These are phyloP conservation scores for Phocides pigmalion DNA, from an alignment of 1,140 invertebrate genomes.

Conservation along the genomic window DNA sequence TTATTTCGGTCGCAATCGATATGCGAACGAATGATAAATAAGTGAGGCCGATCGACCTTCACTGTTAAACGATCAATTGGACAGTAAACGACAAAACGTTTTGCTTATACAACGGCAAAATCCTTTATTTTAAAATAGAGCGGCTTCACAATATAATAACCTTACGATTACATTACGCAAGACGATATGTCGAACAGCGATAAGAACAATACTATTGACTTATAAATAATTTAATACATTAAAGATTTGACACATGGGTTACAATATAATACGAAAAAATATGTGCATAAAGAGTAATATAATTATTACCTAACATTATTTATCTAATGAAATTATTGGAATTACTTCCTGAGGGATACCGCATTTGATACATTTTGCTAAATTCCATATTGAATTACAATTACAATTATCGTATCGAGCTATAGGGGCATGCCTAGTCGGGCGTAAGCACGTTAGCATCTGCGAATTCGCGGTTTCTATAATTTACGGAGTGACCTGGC, in stretches of 20 bases:
- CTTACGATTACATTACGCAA: slow-evolving; percentile 76
- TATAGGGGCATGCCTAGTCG: slow-evolving; percentile 81
- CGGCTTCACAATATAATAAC: slow-evolving; percentile 81
- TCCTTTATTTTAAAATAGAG: slow-evolving; percentile 84
- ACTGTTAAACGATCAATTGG: slow-evolving; percentile 66
- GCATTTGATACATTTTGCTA: slow-evolving; percentile 51
- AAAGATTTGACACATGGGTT: slow-evolving; percentile 77
- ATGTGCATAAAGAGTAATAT: slow-evolving; percentile 54
- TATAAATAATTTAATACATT: slow-evolving; percentile 66
- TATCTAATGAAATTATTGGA: slow-evolving; percentile 61
- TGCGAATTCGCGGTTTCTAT: slow-evolving; percentile 67
- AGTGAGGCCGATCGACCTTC: slow-evolving; percentile 65
- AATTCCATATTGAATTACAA: slow-evolving; percentile 17
- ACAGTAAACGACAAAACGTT: slow-evolving; percentile 79
- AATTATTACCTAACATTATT: slow-evolving; percentile 55
- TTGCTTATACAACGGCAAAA: slow-evolving; percentile 81
- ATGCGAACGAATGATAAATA: slow-evolving; percentile 70
- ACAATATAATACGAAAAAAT: slow-evolving; percentile 67
- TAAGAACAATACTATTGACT: slow-evolving; percentile 78
- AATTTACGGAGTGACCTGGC: slow-evolving; percentile 51
- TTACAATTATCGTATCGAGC: slow-evolving; percentile 57
- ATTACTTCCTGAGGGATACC: slow-evolving; percentile 81
- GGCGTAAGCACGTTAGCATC: slow-evolving; percentile 73
- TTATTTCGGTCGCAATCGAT: slow-evolving; percentile 75
- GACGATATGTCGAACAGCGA: slow-evolving; percentile 82